phyloP scores from a whole-genome alignment of 2,888 invertebrate species.

The Drepanosiphum platanoidis region DNA sequence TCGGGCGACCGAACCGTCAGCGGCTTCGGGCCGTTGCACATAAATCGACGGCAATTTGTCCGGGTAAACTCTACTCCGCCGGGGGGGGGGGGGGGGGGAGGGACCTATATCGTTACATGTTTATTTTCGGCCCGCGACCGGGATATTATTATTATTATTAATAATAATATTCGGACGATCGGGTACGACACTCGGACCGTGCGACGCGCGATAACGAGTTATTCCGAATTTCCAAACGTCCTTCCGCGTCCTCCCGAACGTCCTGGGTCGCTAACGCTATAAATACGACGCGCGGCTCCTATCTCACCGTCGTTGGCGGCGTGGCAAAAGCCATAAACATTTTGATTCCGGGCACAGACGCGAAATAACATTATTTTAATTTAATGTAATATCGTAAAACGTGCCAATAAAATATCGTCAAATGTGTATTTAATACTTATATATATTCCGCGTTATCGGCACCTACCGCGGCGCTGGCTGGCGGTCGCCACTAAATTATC shows the following conservation, averaged over 20 bases:
- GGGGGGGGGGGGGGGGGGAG: no score
- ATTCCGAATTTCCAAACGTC: neutral
- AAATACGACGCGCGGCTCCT: neutral
- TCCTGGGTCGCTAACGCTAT: no score
- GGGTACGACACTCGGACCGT: neutral
- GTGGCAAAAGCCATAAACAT: constrained; percentile 30
- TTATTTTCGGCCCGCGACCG: neutral
- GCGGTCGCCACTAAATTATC: neutral
- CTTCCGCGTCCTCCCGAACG: neutral
- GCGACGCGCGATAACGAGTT: neutral
- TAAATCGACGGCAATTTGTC: no score
- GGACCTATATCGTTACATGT: neutral
- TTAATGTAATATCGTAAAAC: constrained; percentile 40
- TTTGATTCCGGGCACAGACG: constrained; percentile 30
- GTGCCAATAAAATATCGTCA: constrained; percentile 48
- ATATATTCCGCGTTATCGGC: constrained; percentile 5
- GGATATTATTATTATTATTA: neutral
- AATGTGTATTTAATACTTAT: constrained; percentile 25
- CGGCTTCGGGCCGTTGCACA: no score
- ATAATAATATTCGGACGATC: neutral
- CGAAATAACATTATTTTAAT: constrained; percentile 47
- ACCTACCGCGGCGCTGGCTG: no score
- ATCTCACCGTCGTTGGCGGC: neutral
- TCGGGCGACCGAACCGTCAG: no score
- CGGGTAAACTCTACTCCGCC: no score